phyloP scores from a whole-genome alignment of 2,888 invertebrate species.

The Hyles lineata region DNA sequence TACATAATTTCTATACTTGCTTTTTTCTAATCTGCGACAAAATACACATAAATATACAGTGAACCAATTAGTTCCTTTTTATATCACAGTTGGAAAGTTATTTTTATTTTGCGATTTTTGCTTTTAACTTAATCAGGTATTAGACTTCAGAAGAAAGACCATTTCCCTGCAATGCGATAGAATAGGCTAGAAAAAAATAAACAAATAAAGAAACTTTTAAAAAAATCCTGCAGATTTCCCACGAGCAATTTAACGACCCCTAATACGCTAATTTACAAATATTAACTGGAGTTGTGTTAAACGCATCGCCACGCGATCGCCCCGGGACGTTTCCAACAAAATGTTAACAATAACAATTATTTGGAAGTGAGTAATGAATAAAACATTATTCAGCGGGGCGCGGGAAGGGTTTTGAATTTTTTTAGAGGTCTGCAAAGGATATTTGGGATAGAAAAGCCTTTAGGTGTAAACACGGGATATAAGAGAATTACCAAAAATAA shows the following conservation, averaged over 20 bases:
- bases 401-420: conserved; percentile 42
- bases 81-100: no score
- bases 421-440: conserved; percentile 43
- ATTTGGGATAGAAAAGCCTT: neutral
- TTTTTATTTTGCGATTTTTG: no score
- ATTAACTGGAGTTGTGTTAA: conserved; percentile 65
- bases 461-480: neutral
- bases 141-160: no score
- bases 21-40: no score
- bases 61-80: no score
- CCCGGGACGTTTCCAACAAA: conserved; percentile 65
- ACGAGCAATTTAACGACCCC: conserved; percentile 48
- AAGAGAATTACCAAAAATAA: no score
- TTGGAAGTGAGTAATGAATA: conserved; percentile 69
- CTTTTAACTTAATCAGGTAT: no score
- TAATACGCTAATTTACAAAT: conserved; percentile 71
- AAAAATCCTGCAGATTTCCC: conserved; percentile 35
- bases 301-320: conserved; percentile 74
- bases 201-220: no score
- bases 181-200: no score
- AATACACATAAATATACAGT: no score
- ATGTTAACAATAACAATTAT: conserved; percentile 64
- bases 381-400: conserved; percentile 58
- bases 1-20: no score
- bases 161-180: no score